phyloP scores from a whole-genome alignment of 2,888 invertebrate genomes.

The Eupithecia tripunctaria region DNA sequence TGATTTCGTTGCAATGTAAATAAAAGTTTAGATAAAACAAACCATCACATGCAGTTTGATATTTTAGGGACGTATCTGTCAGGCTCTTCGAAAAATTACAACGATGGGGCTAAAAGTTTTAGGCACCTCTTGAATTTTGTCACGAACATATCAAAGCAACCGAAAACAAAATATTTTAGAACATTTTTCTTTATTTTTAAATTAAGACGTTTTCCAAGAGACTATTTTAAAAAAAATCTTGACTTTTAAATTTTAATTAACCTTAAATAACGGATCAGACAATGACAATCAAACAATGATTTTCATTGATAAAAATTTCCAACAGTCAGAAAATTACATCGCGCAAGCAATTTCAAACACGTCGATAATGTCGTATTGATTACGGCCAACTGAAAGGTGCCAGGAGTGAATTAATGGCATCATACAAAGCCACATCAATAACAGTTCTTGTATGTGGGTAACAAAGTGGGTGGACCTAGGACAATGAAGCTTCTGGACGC shows the following conservation, averaged over 20 bases:
- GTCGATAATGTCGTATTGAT: slow-evolving; percentile 43
- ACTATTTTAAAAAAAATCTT: too few species aligned
- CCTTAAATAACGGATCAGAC: not conserved
- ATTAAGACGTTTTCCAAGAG: too few species aligned
- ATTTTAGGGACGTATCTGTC: not conserved
- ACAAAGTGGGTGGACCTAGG: slow-evolving; percentile 45
- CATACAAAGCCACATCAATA: slow-evolving; percentile 53
- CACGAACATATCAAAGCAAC: too few species aligned
- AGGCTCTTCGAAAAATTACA: not conserved
- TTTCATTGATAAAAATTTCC: not conserved
- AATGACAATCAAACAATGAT: not conserved
- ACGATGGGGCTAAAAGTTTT: not conserved
- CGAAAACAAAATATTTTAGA: too few species aligned
- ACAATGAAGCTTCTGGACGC: slow-evolving; percentile 12
- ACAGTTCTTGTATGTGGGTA: slow-evolving; percentile 38
- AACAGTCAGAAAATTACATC: slow-evolving; percentile 10
- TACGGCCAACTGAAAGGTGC: slow-evolving; percentile 50
- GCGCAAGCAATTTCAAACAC: slow-evolving; percentile 32
- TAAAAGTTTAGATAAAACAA: not conserved
- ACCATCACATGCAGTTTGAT: not conserved
- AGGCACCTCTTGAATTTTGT: not conserved
- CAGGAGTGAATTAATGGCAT: slow-evolving; percentile 50
- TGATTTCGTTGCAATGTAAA: not conserved
- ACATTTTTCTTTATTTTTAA: too few species aligned
- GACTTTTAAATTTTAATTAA: too few species aligned